Evolutionary conservation across 2,113 vertebrate species (phyloP).

Genomic region (Trochalopteron elliotii): DNA sequence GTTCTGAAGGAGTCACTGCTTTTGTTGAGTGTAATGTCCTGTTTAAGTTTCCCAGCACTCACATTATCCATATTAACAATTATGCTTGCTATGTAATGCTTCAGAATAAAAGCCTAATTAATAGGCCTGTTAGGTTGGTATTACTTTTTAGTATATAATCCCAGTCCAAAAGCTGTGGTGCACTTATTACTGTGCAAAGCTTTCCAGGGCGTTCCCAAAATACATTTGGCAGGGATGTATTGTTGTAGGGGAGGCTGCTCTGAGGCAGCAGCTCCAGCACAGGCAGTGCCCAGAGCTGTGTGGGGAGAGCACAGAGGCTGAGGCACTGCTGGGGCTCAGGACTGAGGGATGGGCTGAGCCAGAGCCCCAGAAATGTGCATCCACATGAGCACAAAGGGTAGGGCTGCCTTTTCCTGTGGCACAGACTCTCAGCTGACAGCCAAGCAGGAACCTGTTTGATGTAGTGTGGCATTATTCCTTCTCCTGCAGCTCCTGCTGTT

Average conservation of each 20-base stretch:
- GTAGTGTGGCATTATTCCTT: neutral
- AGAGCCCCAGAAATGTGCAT: neutral
- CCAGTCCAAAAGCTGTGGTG: neutral
- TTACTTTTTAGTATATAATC: neutral
- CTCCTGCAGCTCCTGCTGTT: neutral
- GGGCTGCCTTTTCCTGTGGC: neutral
- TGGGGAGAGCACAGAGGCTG: neutral
- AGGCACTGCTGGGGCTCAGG: neutral
- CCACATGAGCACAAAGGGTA: neutral
- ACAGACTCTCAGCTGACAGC: conserved; percentile 1
- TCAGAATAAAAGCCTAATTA: neutral
- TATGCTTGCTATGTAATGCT: neutral
- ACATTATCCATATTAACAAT: neutral
- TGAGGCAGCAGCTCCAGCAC: neutral
- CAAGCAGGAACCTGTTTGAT: neutral
- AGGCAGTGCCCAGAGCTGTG: neutral
- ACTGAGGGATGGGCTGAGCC: neutral
- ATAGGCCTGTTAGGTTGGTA: neutral
- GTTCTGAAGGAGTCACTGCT: neutral
- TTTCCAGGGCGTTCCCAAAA: neutral
- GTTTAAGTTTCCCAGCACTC: neutral
- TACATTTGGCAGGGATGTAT: neutral
- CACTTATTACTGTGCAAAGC: neutral
- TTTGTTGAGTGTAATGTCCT: neutral
- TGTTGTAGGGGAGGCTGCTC: neutral